Conservation (phyloP, 2,888 invertebrate genomes). For the Drosophila birchii region DNA sequence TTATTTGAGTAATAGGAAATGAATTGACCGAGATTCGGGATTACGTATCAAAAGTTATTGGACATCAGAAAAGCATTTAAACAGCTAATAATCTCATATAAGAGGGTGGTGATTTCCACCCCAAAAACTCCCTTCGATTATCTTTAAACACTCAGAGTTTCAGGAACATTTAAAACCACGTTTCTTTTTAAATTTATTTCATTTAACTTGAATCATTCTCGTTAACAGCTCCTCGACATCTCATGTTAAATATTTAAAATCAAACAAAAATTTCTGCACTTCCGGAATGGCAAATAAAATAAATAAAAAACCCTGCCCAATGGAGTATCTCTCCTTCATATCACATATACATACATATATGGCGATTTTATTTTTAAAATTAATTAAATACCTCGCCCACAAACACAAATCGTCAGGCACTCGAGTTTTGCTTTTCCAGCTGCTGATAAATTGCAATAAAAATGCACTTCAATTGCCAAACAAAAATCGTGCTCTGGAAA, state of each 20-base stretch:
- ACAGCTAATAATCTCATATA: constrained; percentile 19
- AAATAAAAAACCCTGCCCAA: constrained; percentile 1
- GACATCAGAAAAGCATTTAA: constrained; percentile 17
- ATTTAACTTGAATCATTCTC: background rate
- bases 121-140: too few species aligned
- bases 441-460: constrained; percentile 54
- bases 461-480: constrained; percentile 41
- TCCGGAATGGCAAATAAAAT: constrained; percentile 8
- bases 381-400: constrained; percentile 45
- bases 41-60: constrained; percentile 28
- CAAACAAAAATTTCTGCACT: constrained; percentile 21
- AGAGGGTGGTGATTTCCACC: background rate
- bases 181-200: background rate
- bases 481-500: constrained; percentile 29
- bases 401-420: constrained; percentile 46
- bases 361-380: constrained; percentile 39
- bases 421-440: constrained; percentile 47
- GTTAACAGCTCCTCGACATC: constrained; percentile 24
- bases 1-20: constrained; percentile 46
- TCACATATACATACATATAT: background rate
- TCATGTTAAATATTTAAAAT: constrained; percentile 32
- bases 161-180: background rate
- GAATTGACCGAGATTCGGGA: constrained; percentile 43
- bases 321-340: background rate
- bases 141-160: background rate